These are phyloP conservation scores for Dinocampus coccinellae DNA, from an alignment of 2,888 invertebrate species.

Conservation along the genomic window DNA sequence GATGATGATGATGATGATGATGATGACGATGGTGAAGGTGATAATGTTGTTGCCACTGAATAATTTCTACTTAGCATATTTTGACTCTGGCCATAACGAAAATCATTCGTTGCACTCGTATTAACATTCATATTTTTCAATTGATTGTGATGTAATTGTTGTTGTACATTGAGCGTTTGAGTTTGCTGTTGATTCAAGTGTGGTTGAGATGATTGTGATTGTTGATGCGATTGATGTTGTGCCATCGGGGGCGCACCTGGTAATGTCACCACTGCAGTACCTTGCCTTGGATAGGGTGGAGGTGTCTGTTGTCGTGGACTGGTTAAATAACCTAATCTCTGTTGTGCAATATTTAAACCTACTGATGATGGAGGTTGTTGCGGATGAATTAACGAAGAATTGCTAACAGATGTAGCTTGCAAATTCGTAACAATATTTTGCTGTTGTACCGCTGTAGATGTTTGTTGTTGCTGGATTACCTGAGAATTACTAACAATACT, in stretches of 20 bases:
- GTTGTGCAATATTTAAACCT: slow-evolving; percentile 60
- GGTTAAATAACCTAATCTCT: slow-evolving; percentile 60
- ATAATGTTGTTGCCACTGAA: neutral
- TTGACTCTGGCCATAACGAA: slow-evolving; percentile 67
- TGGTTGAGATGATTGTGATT: slow-evolving; percentile 47
- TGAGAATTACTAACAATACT: slow-evolving; percentile 37
- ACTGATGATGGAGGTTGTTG: slow-evolving; percentile 43
- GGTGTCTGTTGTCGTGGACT: slow-evolving; percentile 64
- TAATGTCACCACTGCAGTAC: slow-evolving; percentile 42
- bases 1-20: slow-evolving; percentile 7
- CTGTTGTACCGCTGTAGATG: slow-evolving; percentile 49
- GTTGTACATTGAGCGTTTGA: slow-evolving; percentile 64
- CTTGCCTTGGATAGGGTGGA: slow-evolving; percentile 69
- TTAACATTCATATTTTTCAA: slow-evolving; percentile 64
- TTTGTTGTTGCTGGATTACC: slow-evolving; percentile 40
- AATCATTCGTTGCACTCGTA: slow-evolving; percentile 64
- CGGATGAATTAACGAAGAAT: slow-evolving; percentile 22
- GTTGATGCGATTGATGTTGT: slow-evolving; percentile 43
- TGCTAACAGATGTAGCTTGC: slow-evolving; percentile 45
- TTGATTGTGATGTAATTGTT: slow-evolving; percentile 67
- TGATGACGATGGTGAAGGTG: neutral
- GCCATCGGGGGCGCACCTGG: neutral
- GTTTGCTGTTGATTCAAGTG: slow-evolving; percentile 52
- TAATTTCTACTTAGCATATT: slow-evolving; percentile 67
- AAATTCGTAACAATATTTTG: slow-evolving; percentile 44